These are phyloP conservation scores for Micrasema longulum DNA, from an alignment of 1,140 invertebrate genomes.

Conservation along the genomic window DNA sequence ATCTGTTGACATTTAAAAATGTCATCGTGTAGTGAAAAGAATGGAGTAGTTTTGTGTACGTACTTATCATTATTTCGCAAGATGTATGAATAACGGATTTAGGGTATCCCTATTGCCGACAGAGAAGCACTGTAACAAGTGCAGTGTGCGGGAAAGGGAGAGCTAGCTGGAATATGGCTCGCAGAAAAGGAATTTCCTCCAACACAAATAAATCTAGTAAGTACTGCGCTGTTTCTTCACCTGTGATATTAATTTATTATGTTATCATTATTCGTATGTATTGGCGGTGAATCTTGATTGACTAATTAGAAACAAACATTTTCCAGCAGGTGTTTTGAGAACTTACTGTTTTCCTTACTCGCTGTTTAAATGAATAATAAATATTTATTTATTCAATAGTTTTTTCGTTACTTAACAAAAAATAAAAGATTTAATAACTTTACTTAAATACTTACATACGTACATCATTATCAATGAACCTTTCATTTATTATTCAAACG, in stretches of 20 bases:
- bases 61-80: conserved; percentile 56
- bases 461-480: no score
- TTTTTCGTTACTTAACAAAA: no score
- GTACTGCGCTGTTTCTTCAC: conserved; percentile 14
- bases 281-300: not conserved
- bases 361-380: no score
- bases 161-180: conserved; percentile 53
- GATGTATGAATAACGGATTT: conserved; percentile 61
- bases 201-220: conserved; percentile 50
- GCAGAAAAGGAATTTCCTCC: conserved; percentile 50
- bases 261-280: no score
- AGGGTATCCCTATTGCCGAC: conserved; percentile 57
- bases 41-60: conserved; percentile 46
- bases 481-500: no score
- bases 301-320: not conserved
- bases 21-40: conserved; percentile 46
- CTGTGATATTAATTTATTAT: conserved; percentile 12
- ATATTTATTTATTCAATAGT: no score
- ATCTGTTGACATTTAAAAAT: conserved; percentile 42
- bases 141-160: conserved; percentile 46
- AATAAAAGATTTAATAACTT: no score
- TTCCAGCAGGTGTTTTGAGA: no score
- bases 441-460: no score
- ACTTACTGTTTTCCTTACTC: no score
- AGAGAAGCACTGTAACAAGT: conserved; percentile 47